phyloP scores from a whole-genome alignment of 2,888 invertebrate genomes.

The Nemotelus pantherinus region DNA sequence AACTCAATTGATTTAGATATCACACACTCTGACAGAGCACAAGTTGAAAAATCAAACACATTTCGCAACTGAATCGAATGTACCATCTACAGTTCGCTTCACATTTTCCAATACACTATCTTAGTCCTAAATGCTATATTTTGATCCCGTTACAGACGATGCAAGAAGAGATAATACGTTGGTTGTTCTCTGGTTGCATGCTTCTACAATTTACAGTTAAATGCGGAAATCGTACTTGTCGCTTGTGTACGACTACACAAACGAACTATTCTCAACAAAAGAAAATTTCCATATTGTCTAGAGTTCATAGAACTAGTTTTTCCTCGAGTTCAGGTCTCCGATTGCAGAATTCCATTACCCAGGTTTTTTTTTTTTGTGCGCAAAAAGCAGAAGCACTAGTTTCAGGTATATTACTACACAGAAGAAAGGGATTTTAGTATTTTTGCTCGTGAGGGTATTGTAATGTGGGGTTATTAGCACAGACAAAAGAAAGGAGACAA shows the following conservation, averaged over 20 bases:
- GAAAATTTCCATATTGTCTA: conserved; percentile 16
- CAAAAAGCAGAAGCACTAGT: too few species aligned
- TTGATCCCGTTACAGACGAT: background rate
- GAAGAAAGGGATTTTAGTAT: background rate
- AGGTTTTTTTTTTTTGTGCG: background rate
- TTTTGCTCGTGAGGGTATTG: background rate
- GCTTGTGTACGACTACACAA: background rate
- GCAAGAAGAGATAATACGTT: background rate
- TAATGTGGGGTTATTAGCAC: background rate
- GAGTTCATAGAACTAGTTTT: background rate
- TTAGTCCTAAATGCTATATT: background rate
- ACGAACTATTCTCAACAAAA: background rate
- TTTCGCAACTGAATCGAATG: too few species aligned
- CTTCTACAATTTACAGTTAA: background rate
- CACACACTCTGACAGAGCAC: too few species aligned
- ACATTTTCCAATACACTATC: background rate
- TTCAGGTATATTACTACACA: too few species aligned
- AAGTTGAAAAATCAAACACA: too few species aligned
- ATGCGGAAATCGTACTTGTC: conserved; percentile 34
- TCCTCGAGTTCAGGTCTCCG: background rate
- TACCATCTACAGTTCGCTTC: background rate
- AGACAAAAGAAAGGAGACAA: background rate
- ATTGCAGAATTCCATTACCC: background rate
- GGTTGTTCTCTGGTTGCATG: background rate
- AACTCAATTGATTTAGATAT: too few species aligned